Conservation (phyloP, 92 coral and sea anemone species). For the Pocillopora grandis region DNA sequence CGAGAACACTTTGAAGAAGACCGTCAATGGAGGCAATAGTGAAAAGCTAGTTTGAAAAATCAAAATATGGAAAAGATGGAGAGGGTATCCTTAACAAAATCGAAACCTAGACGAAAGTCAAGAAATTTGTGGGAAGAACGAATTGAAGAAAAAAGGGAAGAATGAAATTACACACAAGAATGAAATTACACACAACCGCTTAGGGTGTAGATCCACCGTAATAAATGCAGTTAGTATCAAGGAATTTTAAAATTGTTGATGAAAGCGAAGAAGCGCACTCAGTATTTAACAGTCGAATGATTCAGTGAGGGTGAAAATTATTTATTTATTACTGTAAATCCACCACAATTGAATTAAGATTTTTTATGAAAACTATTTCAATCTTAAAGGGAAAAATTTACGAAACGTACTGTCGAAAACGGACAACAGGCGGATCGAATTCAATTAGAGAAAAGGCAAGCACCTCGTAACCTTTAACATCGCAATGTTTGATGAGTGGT, state of each 20-base stretch:
- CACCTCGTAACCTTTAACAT: too few species aligned
- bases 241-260: not conserved
- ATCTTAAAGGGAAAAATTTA: not conserved
- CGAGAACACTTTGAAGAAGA: not conserved
- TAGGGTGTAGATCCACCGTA: not conserved
- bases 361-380: not conserved
- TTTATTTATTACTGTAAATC: slow-evolving; percentile 11
- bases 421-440: not conserved
- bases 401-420: not conserved
- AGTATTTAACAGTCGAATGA: not conserved
- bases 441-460: not conserved
- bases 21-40: slow-evolving; percentile 14
- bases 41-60: not conserved
- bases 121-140: too few species aligned
- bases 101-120: not conserved
- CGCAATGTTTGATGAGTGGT: too few species aligned
- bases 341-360: not conserved
- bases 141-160: not conserved
- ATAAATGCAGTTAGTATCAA: not conserved
- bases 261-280: not conserved
- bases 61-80: not conserved
- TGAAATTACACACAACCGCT: not conserved
- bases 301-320: slow-evolving; percentile 12
- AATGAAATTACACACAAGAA: not conserved
- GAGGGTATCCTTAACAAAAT: not conserved